Conservation (phyloP, 2,888 invertebrate species). For the Folsomia candida region DNA sequence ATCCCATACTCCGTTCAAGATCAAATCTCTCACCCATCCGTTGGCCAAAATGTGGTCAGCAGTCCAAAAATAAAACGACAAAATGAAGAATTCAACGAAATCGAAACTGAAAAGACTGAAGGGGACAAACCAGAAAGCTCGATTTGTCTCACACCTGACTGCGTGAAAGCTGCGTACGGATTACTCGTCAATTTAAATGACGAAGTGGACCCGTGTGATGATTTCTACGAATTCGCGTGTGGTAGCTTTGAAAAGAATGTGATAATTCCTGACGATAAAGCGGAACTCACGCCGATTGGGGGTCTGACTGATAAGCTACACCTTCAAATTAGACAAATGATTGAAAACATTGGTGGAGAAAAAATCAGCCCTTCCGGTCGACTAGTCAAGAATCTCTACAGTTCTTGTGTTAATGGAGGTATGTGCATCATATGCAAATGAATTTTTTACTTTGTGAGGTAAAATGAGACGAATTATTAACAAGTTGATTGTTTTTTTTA, state of each 20-base stretch:
- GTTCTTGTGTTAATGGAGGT: slow-evolving; percentile 84
- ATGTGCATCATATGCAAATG: slow-evolving; percentile 53
- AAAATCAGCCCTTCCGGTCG: slow-evolving; percentile 53
- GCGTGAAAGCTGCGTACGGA: slow-evolving; percentile 29
- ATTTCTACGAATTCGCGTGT: slow-evolving; percentile 77
- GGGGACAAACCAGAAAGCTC: neutral
- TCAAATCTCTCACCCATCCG: neutral
- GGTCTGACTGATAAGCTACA: slow-evolving; percentile 70
- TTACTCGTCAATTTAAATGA: slow-evolving; percentile 52
- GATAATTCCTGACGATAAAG: slow-evolving; percentile 76
- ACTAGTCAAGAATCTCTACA: slow-evolving; percentile 78
- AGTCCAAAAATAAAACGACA: neutral
- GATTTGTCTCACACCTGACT: slow-evolving; percentile 33
- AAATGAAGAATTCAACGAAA: neutral
- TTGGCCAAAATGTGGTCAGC: neutral
- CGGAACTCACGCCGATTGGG: slow-evolving; percentile 68
- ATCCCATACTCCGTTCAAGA: no score
- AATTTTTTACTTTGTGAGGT: neutral
- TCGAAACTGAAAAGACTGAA: neutral
- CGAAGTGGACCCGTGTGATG: slow-evolving; percentile 71
- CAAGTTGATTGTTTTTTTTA: slow-evolving; percentile 1
- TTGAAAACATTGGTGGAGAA: slow-evolving; percentile 59
- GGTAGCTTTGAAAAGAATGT: slow-evolving; percentile 70
- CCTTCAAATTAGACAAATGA: slow-evolving; percentile 67
- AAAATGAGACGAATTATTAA: no score